Conservation (phyloP, 2,888 invertebrate genomes). For the Cosmia trapezina region DNA sequence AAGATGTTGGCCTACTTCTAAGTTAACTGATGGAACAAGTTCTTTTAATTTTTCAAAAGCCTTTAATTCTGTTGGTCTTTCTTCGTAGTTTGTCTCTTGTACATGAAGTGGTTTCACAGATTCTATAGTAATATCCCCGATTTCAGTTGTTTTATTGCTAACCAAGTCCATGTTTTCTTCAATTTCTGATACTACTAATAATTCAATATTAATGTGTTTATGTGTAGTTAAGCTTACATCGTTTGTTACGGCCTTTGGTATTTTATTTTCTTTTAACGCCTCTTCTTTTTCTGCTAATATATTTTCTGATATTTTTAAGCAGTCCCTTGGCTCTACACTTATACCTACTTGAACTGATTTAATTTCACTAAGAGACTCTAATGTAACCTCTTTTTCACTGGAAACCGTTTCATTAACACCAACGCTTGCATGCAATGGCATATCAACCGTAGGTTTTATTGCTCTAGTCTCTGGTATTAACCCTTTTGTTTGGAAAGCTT, state of each 20-base stretch:
- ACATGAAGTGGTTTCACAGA: constrained; percentile 75
- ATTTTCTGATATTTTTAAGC: constrained; percentile 76
- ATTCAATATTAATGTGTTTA: constrained; percentile 76
- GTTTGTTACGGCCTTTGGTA: constrained; percentile 67
- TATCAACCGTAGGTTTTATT: constrained; percentile 69
- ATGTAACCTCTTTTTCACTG: constrained; percentile 73
- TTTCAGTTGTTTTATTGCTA: constrained; percentile 62
- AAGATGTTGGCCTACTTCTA: constrained; percentile 83
- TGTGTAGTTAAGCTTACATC: constrained; percentile 70
- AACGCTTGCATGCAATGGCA: constrained; percentile 68
- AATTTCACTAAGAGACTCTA: constrained; percentile 64
- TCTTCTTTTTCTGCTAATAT: constrained; percentile 77
- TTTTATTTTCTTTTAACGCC: constrained; percentile 60
- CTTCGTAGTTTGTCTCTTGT: constrained; percentile 87
- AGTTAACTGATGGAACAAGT: constrained; percentile 64
- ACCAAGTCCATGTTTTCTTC: constrained; percentile 68
- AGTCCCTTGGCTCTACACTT: constrained; percentile 82
- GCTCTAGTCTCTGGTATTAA: constrained; percentile 64
- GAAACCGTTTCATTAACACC: constrained; percentile 74
- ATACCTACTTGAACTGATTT: constrained; percentile 80
- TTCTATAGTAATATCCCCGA: constrained; percentile 70
- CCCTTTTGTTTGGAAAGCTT: constrained; percentile 61
- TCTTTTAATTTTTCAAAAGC: constrained; percentile 59
- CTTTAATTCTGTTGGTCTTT: constrained; percentile 74
- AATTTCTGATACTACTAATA: constrained; percentile 71